phyloP scores from a whole-genome alignment of 2,113 vertebrate species.

The Callaeas wilsoni region DNA sequence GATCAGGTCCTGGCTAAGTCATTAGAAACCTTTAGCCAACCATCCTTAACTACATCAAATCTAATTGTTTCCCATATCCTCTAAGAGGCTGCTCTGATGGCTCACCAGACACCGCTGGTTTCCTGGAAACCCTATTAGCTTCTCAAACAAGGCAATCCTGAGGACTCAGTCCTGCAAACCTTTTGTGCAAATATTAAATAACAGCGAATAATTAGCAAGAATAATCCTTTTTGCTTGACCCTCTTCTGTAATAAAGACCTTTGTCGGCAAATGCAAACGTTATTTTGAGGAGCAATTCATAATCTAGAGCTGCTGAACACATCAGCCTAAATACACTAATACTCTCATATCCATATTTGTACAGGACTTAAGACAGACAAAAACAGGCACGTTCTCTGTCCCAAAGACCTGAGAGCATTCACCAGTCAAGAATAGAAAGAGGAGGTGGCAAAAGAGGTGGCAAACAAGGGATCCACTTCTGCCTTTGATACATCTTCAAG shows the following conservation, averaged over 20 bases:
- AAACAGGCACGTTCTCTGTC: background rate
- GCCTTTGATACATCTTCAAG: background rate
- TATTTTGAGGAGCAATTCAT: slow-evolving; percentile 52
- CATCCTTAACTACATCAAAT: background rate
- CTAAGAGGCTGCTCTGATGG: background rate
- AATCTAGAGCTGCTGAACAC: slow-evolving; percentile 17
- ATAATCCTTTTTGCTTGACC: slow-evolving; percentile 54
- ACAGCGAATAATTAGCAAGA: slow-evolving; percentile 41
- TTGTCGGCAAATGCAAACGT: background rate
- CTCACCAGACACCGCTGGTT: background rate
- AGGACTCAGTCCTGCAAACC: slow-evolving; percentile 8
- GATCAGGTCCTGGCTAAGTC: background rate
- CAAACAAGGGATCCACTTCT: background rate
- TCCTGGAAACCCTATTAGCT: slow-evolving; percentile 48
- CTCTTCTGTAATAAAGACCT: slow-evolving; percentile 40
- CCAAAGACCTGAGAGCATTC: background rate
- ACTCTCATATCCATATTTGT: slow-evolving; percentile 25
- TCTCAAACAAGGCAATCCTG: slow-evolving; percentile 47
- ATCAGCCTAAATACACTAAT: slow-evolving; percentile 20
- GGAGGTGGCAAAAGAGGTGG: background rate
- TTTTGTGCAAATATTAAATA: slow-evolving; percentile 59
- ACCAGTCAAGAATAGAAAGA: background rate
- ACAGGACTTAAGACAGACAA: slow-evolving; percentile 8
- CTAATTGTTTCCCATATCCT: background rate
- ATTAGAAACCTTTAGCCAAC: background rate